phyloP scores from a whole-genome alignment of 2,113 vertebrate genomes.

The Symphodus melops region DNA sequence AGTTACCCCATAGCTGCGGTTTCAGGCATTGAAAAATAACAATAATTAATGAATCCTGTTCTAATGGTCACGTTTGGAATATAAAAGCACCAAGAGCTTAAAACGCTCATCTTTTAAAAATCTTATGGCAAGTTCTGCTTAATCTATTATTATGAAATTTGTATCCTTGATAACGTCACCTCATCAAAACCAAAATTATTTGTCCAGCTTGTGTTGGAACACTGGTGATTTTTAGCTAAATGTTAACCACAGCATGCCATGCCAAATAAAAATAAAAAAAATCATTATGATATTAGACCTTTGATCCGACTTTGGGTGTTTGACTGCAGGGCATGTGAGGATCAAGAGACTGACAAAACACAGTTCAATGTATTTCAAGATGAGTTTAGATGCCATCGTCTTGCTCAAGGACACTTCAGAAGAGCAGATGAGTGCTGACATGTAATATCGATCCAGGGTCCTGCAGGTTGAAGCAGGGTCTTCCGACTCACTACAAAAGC shows the following conservation, averaged over 20 bases:
- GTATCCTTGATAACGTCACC: too few species aligned
- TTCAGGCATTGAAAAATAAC: too few species aligned
- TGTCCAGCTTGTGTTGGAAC: too few species aligned
- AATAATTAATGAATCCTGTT: too few species aligned
- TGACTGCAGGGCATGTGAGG: neutral
- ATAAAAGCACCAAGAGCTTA: too few species aligned
- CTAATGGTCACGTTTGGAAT: too few species aligned
- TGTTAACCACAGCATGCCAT: neutral
- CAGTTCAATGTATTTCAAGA: conserved; percentile 28
- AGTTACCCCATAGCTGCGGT: too few species aligned
- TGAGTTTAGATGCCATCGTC: conserved; percentile 9
- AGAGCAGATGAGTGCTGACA: conserved; percentile 54
- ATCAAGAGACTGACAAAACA: conserved; percentile 9
- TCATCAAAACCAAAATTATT: too few species aligned
- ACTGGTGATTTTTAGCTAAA: neutral
- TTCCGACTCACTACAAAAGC: conserved; percentile 57
- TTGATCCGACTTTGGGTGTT: neutral
- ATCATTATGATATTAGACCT: neutral
- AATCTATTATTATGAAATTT: too few species aligned
- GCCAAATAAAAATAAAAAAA: neutral
- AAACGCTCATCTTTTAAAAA: too few species aligned
- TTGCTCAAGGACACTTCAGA: conserved; percentile 71
- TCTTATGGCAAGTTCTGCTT: too few species aligned
- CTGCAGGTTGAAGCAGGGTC: conserved; percentile 53
- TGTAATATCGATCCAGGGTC: conserved; percentile 58